phyloP scores from a whole-genome alignment of 2,113 vertebrate genomes.

The Uria lomvia region DNA sequence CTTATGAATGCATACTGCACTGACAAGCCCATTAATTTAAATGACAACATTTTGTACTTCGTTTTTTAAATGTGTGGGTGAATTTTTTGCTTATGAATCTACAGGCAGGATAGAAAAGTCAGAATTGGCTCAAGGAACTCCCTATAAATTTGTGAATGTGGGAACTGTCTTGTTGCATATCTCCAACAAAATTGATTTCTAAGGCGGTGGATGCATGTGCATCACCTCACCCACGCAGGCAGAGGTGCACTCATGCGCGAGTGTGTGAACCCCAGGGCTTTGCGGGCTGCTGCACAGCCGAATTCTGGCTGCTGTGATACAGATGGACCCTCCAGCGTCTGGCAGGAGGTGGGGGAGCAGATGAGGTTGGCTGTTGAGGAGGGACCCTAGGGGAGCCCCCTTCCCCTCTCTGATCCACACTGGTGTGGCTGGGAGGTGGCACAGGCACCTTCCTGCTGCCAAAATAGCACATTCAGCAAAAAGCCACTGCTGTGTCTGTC shows the following conservation, averaged over 20 bases:
- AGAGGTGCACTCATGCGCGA: not conserved
- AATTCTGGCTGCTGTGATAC: not conserved
- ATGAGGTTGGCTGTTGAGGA: not conserved
- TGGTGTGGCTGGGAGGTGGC: not conserved
- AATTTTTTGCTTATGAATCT: not conserved
- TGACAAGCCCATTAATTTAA: not conserved
- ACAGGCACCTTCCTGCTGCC: not conserved
- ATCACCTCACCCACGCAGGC: accelerated
- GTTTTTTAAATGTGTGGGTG: not conserved
- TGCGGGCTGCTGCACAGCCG: not conserved
- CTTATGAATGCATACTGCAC: not conserved
- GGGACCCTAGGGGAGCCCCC: not conserved
- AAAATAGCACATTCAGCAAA: not conserved
- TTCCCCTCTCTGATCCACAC: accelerated
- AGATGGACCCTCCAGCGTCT: not conserved
- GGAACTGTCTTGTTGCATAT: not conserved
- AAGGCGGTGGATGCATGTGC: accelerated
- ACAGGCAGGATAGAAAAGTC: not conserved
- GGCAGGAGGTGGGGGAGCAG: not conserved
- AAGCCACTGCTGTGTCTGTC: not conserved
- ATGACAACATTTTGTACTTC: not conserved
- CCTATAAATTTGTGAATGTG: not conserved
- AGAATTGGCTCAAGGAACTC: not conserved
- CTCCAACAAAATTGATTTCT: not conserved
- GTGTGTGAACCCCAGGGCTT: not conserved